phyloP scores from a whole-genome alignment of 1,140 invertebrate species.

The Caenorhabditis latens region DNA sequence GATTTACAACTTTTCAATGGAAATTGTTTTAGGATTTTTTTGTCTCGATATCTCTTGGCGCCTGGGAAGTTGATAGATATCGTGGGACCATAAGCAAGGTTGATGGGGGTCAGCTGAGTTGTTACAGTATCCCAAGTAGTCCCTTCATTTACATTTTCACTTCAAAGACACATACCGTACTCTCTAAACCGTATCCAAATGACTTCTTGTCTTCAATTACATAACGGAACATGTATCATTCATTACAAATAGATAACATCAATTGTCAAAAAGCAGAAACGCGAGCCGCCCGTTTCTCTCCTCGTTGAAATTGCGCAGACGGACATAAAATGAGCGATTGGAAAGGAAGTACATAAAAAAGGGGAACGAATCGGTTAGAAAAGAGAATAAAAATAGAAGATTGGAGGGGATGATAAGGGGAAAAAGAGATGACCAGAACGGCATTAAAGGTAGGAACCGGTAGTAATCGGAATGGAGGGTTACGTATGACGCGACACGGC shows the following conservation, averaged over 20 bases:
- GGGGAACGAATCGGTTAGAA: not conserved
- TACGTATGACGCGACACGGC: no score
- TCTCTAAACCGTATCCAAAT: no score
- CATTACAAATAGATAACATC: not conserved
- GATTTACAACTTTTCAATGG: no score
- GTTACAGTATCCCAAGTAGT: no score
- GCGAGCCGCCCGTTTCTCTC: not conserved
- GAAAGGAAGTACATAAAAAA: not conserved
- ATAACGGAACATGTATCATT: slow-evolving; percentile 29
- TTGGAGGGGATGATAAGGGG: not conserved
- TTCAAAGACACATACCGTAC: no score
- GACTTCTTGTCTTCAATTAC: not conserved
- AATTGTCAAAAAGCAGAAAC: not conserved
- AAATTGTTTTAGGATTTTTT: no score
- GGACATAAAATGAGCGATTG: slow-evolving; percentile 20
- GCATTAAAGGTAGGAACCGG: not conserved
- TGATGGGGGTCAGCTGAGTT: no score
- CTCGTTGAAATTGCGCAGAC: slow-evolving; percentile 14
- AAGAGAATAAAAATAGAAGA: not conserved
- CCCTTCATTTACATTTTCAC: no score
- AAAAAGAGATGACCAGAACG: not conserved
- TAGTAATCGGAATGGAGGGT: no score
- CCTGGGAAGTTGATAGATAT: no score
- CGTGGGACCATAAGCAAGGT: no score
- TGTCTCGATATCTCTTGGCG: no score